Conservation (phyloP, 2,797 vertebrate species). For the Coendou prehensilis region DNA sequence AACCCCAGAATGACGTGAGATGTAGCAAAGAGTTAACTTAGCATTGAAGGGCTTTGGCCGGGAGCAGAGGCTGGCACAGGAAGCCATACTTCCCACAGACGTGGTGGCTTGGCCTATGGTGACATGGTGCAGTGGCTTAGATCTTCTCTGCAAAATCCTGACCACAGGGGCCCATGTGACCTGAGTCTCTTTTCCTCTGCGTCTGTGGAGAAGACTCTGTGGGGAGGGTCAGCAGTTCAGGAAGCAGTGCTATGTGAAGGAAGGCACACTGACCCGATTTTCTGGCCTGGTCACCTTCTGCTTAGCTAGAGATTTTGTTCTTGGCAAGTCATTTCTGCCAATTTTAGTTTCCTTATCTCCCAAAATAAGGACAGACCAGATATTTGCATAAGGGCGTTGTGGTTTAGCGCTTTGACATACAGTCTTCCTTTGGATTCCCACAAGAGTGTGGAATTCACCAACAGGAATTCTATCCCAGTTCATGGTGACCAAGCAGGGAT, state of each 20-base stretch:
- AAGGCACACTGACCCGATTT: conserved; percentile 71
- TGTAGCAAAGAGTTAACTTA: conserved; percentile 42
- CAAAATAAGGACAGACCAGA: background rate
- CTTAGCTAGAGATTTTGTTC: conserved; percentile 12
- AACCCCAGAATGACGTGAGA: background rate
- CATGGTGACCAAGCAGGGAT: background rate
- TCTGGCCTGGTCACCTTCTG: conserved; percentile 42
- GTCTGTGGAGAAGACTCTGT: background rate
- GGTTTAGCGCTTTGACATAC: background rate
- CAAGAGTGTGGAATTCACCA: background rate
- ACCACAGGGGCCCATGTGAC: background rate
- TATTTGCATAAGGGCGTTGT: background rate
- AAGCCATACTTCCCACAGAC: conserved; percentile 38
- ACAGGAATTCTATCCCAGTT: background rate
- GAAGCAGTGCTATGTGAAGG: conserved; percentile 56
- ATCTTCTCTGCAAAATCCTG: conserved; percentile 29
- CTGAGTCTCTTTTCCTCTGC: conserved; percentile 31
- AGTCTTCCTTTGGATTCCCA: background rate
- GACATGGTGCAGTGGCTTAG: background rate
- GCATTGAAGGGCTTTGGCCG: background rate
- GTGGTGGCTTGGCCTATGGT: background rate
- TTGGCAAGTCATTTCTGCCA: conserved; percentile 71
- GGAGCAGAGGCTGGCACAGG: background rate
- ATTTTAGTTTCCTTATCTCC: conserved; percentile 37
- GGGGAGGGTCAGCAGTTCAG: conserved; percentile 21